Percentiles rank a stretch among this genome's conserved stretches.
Evolutionary conservation across 1,140 invertebrate genomes (phyloP).

Genomic region (Zophobas morio): DNA sequence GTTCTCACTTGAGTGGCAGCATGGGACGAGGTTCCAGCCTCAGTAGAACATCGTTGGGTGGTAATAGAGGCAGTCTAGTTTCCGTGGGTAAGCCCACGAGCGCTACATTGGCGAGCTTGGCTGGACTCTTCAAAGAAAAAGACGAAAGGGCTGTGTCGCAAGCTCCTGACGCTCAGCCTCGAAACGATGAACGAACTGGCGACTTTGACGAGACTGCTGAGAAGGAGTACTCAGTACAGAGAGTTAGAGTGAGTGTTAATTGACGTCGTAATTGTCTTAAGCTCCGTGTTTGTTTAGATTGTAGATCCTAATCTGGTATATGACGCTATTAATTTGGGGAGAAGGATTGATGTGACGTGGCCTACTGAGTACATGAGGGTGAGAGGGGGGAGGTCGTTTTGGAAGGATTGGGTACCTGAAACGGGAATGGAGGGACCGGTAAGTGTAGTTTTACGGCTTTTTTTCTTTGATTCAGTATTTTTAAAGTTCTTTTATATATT

Average conservation of each 20-base stretch:
- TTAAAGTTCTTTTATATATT: too few relatives aligned
- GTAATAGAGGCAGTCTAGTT: conserved; percentile 84
- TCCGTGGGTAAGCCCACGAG: conserved; percentile 87
- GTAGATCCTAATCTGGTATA: conserved; percentile 86
- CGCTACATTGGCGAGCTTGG: conserved; percentile 84
- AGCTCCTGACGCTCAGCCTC: conserved; percentile 57
- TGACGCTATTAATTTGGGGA: conserved; percentile 90
- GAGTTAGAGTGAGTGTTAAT: conserved; percentile 71
- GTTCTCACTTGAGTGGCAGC: conserved; percentile 65
- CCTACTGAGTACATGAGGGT: conserved; percentile 89
- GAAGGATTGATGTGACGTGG: conserved; percentile 93
- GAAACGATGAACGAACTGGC: conserved; percentile 57
- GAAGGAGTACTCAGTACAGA: conserved; percentile 72
- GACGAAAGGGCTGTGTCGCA: conserved; percentile 64
- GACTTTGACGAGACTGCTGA: conserved; percentile 61
- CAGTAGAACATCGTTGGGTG: conserved; percentile 70
- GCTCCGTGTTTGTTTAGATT: conserved; percentile 71
- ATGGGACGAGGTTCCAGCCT: conserved; percentile 67
- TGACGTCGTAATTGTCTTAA: background rate
- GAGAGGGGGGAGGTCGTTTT: conserved; percentile 86
- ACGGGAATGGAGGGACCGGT: conserved; percentile 92
- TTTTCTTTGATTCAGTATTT: too few relatives aligned
- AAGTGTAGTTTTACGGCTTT: conserved; percentile 55
- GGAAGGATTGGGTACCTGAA: conserved; percentile 91
- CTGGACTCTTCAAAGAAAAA: conserved; percentile 76